phyloP scores from a whole-genome alignment of 2,888 invertebrate genomes.

The Acanthococcus lagerstroemiae region DNA sequence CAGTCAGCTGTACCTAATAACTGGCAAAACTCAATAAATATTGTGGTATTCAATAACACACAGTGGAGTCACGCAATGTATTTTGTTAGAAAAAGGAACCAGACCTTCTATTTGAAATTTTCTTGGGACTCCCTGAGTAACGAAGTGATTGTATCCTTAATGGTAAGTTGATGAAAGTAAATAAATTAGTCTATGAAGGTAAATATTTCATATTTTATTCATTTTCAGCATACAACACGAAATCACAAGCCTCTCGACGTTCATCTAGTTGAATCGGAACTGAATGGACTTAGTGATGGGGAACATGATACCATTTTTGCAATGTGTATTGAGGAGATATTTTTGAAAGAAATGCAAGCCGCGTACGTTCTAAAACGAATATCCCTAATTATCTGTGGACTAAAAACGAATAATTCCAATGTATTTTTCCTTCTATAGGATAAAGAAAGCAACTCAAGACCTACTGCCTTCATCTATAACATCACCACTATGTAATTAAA shows the following conservation, averaged over 20 bases:
- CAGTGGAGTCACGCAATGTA: not conserved
- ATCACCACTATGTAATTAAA: too few relatives aligned
- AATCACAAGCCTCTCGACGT: too few relatives aligned
- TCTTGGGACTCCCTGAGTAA: not conserved
- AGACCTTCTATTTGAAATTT: not conserved
- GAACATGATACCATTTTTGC: too few relatives aligned
- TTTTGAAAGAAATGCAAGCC: too few relatives aligned
- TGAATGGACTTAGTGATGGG: too few relatives aligned
- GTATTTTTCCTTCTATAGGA: constrained; percentile 1
- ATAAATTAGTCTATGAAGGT: not conserved
- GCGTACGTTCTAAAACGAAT: not conserved
- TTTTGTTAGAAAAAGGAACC: not conserved
- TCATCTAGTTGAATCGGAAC: too few relatives aligned
- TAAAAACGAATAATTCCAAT: constrained; percentile 8
- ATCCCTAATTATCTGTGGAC: not conserved
- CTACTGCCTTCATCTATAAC: not conserved
- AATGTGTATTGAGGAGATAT: too few relatives aligned
- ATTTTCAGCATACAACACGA: not conserved
- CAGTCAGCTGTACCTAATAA: not conserved
- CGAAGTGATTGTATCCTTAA: not conserved
- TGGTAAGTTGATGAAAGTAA: not conserved
- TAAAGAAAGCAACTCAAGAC: not conserved
- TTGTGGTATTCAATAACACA: not conserved
- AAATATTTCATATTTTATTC: not conserved
- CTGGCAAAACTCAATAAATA: not conserved